Evolutionary conservation across 2,888 invertebrate species (phyloP), one percentile per base, ranked within the genome.

Genomic region (Lycaena phlaeas): DNA sequence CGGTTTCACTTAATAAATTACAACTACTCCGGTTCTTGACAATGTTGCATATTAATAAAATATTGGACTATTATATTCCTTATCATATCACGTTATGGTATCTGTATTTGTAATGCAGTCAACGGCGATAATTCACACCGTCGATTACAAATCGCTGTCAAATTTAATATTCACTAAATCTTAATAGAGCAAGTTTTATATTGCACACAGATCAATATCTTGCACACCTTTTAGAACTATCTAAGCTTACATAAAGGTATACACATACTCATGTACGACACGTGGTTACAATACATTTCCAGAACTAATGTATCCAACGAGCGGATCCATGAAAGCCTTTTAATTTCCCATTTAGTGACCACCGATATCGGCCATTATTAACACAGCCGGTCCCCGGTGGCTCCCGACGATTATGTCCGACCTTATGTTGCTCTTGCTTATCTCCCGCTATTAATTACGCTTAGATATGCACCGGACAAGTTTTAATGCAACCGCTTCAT

Each of bases 401-500:
- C 68, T 66, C 71, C 67, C 70, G 68, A 71, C 74, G 74, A 76
- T 76, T 73, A 73, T 66, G 57, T 55, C 61, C 61, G 56, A 52
- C 64, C 64, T 56, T 54, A 74, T 69, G 70, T n/a, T 64, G 65
- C 68, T 66, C 75, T 57, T 54, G 73, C 73, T 78, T 82, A 84
- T 84, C 82, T 70, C 60, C 54, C 58, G 66, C 79, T 82, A 84
- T 84, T 84, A 81, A 84, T 84, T 84, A 82, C 70, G 63, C 62
- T 59, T 62, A 70, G 81, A 78, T 81, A 81, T 74, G 72, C 72
- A 64, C 64, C 57, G 68, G 82, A 78, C 79, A 76, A 78, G 77
- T 79, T 79, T 77, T 79, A 82, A 82, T 81, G 79, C 84, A 74
- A 84, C 78, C 71, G 76, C 84, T 82, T 84, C 82, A 84, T 84